Evolutionary conservation across 2,888 invertebrate species (phyloP).

Genomic region (Drosophila recens): DNA sequence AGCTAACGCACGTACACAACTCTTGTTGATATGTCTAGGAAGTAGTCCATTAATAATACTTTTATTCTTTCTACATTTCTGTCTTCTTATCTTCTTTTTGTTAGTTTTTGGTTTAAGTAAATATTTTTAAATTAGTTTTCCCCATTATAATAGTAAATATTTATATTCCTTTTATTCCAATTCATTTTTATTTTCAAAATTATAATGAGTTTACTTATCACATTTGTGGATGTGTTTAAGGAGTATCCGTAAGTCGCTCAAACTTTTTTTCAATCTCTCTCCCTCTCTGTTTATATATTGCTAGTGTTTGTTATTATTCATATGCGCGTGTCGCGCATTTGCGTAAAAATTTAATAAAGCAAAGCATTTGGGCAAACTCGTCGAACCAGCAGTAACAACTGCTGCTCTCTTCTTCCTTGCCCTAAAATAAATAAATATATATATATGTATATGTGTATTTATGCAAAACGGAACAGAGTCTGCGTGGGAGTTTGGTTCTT

Average conservation of each 20-base stretch:
- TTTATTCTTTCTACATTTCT: too few species aligned
- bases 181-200: too few species aligned
- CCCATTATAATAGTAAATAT: too few species aligned
- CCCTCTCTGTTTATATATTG: neutral
- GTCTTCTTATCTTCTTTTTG: too few species aligned
- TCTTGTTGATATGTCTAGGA: too few species aligned
- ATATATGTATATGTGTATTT: conserved; percentile 15
- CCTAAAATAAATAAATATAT: conserved; percentile 21
- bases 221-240: neutral
- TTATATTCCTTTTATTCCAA: neutral
- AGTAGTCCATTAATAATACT: too few species aligned
- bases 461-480: conserved; percentile 4
- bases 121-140: too few species aligned
- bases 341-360: conserved; percentile 79
- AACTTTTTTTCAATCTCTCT: neutral
- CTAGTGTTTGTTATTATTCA: conserved; percentile 66
- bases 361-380: conserved; percentile 57
- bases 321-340: conserved; percentile 72
- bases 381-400: conserved; percentile 28
- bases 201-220: too few species aligned
- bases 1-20: too few species aligned
- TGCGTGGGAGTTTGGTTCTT: neutral
- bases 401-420: neutral
- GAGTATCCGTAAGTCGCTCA: conserved; percentile 7
- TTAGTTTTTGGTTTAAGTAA: neutral